These are phyloP conservation scores for Iguana delicatissima DNA, from an alignment of 2,797 vertebrate genomes.

Conservation along the genomic window DNA sequence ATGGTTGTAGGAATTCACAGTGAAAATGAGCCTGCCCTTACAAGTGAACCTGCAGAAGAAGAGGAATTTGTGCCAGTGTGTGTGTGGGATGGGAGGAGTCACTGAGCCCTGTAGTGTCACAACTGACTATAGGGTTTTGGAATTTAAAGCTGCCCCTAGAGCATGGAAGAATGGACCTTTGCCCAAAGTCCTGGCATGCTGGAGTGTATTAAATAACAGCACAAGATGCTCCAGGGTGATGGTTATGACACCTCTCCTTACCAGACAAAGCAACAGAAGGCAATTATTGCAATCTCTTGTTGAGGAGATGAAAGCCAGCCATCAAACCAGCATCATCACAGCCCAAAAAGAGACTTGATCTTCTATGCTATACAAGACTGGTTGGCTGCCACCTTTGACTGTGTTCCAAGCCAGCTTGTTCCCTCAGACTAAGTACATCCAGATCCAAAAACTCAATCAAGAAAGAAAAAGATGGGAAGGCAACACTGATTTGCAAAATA, in stretches of 20 bases:
- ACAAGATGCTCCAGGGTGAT: conserved; percentile 25
- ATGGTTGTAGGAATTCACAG: not conserved
- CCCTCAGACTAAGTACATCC: not conserved
- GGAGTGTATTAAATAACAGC: not conserved
- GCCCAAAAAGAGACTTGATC: not conserved
- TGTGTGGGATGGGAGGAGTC: too few species aligned
- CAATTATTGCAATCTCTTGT: not conserved
- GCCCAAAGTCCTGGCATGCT: not conserved
- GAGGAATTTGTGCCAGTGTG: not conserved
- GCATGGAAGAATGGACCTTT: not conserved
- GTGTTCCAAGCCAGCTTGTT: not conserved
- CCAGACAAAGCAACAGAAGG: conserved; percentile 1
- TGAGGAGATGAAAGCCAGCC: conserved; percentile 26
- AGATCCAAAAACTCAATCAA: not conserved
- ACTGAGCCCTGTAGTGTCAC: not conserved
- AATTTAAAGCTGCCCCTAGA: not conserved
- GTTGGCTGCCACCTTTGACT: conserved; percentile 11
- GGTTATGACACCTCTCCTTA: not conserved
- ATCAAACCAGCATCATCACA: not conserved
- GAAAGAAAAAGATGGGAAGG: conserved; percentile 5
- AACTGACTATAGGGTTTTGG: not conserved
- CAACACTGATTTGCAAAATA: conserved; percentile 28
- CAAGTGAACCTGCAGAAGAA: not conserved
- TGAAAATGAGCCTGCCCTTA: not conserved
- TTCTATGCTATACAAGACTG: not conserved